Evolutionary conservation across 1,140 invertebrate genomes (phyloP).

Genomic region (Musca vetustissima): DNA sequence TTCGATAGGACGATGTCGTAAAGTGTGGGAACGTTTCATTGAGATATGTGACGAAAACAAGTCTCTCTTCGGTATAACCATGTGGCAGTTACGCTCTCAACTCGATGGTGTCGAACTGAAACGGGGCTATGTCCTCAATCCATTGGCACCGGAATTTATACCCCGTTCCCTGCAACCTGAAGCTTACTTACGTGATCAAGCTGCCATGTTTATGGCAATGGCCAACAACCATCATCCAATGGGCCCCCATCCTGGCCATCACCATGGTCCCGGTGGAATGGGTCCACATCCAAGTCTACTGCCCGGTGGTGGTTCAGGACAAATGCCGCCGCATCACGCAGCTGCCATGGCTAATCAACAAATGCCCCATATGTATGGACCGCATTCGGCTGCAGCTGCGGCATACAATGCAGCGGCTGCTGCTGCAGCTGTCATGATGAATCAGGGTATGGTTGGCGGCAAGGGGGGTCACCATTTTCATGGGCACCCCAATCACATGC

Average conservation of each 20-base stretch:
- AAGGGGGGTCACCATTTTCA: constrained; percentile 39
- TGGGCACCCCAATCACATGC: constrained; percentile 34
- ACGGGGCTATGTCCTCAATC: constrained; percentile 77
- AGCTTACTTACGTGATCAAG: constrained; percentile 53
- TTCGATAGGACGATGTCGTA: constrained; percentile 80
- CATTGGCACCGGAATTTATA: constrained; percentile 79
- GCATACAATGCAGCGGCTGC: constrained; percentile 30
- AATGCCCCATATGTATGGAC: constrained; percentile 29
- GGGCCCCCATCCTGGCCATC: constrained; percentile 30
- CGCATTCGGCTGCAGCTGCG: constrained; percentile 27
- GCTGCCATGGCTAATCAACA: constrained; percentile 25
- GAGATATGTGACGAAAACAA: constrained; percentile 72
- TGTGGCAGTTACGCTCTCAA: constrained; percentile 67
- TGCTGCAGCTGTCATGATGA: constrained; percentile 28
- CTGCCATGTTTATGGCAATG: constrained; percentile 45
- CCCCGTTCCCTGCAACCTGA: constrained; percentile 62
- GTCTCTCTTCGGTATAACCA: constrained; percentile 76
- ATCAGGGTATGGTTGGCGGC: constrained; percentile 26
- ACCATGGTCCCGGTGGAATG: constrained; percentile 26
- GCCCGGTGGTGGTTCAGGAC: constrained; percentile 11
- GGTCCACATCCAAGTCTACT: constrained; percentile 29
- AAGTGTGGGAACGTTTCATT: constrained; percentile 83
- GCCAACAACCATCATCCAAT: constrained; percentile 39
- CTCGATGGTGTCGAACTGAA: constrained; percentile 74
- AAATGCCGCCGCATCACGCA: constrained; percentile 29